Base-by-base conservation (phyloP, 2,113 vertebrate species). In the Phyllostomus hastatus region DNA sequence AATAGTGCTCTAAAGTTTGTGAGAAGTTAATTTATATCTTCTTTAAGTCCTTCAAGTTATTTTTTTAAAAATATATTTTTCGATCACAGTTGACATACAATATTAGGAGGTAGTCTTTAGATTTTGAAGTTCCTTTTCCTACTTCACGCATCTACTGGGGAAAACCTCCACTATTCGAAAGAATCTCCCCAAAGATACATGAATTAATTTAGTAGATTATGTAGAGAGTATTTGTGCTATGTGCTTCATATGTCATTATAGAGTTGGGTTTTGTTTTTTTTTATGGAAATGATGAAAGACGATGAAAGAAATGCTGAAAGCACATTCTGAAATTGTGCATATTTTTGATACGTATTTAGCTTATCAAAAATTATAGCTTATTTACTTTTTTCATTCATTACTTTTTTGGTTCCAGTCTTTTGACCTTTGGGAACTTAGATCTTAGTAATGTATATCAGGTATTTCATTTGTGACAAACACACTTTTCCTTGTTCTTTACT, bases 171-270 rank as follows among this genome's bases (percentile, higher is more conserved):
- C 19, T 84, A 78, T 79, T 87, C 4, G 43, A 70, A 89, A 88
- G 20, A 95, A 83, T 79, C 43, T 14, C 20, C 10, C 46, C 6
- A 70, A 84, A 86, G 57, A 46, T 69, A 88, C 33, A 2, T 84
- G n/a, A 66, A 61, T 91, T 93, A 79, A 76, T 95, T 95, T 57
- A 91, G 88, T 87, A 81, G 43, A 70, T 95, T 67, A 52, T 59
- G 1, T 64, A 35, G 50, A 93, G 94, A 76, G 24, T 43, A 59
- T 93, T 93, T 91, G 43, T 19, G 28, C 41, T 93, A 88, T 48
- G 33, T 90, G n/a, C 73, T 92, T 92, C 31, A 31, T 79, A 5
- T 76, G 8, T 78, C 16, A 57, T n/a, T 89, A 26, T 70, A 83
- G 16, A 69, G 48, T 75, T 59, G 57, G 19, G 20, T 8, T 20